These are phyloP conservation scores for Metalampra italica DNA, from an alignment of 2,888 invertebrate species.

Conservation along the genomic window DNA sequence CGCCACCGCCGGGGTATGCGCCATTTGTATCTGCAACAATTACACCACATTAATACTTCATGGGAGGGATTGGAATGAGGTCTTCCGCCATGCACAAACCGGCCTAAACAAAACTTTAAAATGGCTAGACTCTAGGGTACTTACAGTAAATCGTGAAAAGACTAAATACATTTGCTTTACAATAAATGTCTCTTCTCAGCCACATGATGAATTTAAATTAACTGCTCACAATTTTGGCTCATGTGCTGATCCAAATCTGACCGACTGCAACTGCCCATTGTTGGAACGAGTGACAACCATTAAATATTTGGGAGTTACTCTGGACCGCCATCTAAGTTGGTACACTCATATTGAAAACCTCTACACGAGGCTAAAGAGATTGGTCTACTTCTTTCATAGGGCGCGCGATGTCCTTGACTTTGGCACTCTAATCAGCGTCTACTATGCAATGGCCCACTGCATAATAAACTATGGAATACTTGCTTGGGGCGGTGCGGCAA, in stretches of 20 bases:
- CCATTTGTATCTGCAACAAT: constrained; percentile 40
- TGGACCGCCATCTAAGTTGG: neutral
- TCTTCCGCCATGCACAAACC: neutral
- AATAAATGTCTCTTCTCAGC: neutral
- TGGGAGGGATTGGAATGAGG: neutral
- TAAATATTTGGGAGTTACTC: neutral
- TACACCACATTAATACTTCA: neutral
- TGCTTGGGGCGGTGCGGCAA: too few species aligned
- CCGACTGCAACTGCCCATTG: neutral
- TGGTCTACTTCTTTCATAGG: too few species aligned
- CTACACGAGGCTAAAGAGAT: neutral
- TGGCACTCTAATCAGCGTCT: too few species aligned
- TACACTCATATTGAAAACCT: neutral
- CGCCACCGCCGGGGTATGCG: constrained; percentile 32
- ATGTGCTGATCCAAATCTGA: neutral
- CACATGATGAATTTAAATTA: neutral
- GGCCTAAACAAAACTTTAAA: neutral
- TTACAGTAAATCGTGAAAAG: neutral
- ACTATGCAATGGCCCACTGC: too few species aligned
- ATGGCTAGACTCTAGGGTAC: neutral
- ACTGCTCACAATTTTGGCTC: neutral
- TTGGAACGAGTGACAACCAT: neutral
- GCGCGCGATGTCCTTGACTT: too few species aligned
- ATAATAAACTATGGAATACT: too few species aligned
- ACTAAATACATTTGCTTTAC: neutral